These are phyloP conservation scores for Peromyscus leucopus DNA, from an alignment of 2,113 vertebrate species.

Conservation along the genomic window DNA sequence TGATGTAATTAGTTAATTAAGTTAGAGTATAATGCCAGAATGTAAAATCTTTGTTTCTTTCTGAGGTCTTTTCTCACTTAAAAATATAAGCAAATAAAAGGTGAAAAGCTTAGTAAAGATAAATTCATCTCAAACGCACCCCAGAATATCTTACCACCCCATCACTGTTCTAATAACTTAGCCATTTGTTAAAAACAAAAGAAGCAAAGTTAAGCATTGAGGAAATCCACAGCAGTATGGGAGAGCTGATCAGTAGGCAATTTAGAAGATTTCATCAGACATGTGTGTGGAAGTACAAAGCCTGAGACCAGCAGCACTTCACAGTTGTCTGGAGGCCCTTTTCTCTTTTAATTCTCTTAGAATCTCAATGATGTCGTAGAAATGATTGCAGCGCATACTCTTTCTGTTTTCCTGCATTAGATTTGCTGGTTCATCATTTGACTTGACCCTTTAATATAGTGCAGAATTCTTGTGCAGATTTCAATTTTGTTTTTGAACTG, in stretches of 20 bases:
- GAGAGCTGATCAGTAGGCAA: background rate
- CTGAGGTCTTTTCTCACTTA: background rate
- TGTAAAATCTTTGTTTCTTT: background rate
- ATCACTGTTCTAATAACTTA: background rate
- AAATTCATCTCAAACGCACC: background rate
- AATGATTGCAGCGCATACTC: background rate
- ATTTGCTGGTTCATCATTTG: background rate
- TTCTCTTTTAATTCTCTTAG: background rate
- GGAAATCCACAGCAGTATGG: background rate
- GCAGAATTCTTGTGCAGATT: background rate
- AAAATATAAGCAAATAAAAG: constrained; percentile 6
- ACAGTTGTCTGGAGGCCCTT: background rate
- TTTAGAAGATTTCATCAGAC: constrained; percentile 10
- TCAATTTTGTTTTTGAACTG: background rate
- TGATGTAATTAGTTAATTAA: background rate
- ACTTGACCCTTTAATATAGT: background rate
- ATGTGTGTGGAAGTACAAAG: background rate
- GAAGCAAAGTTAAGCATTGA: background rate
- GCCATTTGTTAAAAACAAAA: background rate
- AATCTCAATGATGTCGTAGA: background rate
- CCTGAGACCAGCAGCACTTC: background rate
- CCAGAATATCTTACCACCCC: background rate
- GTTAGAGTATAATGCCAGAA: background rate
- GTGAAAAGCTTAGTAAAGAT: background rate
- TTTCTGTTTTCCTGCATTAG: background rate